phyloP scores from a whole-genome alignment of 2,888 invertebrate genomes.

The Celastrina argiolus region DNA sequence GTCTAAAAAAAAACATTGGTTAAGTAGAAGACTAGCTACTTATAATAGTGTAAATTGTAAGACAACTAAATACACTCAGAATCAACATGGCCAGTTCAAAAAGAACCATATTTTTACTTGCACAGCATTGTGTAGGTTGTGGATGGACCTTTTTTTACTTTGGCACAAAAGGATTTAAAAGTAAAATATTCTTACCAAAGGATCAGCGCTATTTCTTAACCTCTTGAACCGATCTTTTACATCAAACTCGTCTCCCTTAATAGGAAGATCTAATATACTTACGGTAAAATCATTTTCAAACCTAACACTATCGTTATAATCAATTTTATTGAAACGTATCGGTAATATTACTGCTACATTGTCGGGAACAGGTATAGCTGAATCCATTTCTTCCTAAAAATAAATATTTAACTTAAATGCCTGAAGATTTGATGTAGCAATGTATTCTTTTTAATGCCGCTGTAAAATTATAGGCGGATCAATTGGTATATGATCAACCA shows the following conservation, averaged over 20 bases:
- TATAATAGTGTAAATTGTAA: too few relatives aligned
- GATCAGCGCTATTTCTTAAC: slow-evolving; percentile 58
- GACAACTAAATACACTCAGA: too few relatives aligned
- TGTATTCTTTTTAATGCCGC: background rate
- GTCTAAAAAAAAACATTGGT: slow-evolving; percentile 42
- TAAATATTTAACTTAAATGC: slow-evolving; percentile 21
- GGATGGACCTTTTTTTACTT: too few relatives aligned
- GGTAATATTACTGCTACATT: slow-evolving; percentile 52
- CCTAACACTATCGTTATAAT: slow-evolving; percentile 35
- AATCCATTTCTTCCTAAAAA: slow-evolving; percentile 41
- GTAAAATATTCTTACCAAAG: slow-evolving; percentile 50
- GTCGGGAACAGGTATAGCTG: slow-evolving; percentile 41
- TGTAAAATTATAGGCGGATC: background rate
- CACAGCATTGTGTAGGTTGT: too few relatives aligned
- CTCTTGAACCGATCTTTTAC: slow-evolving; percentile 48
- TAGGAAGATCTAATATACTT: slow-evolving; percentile 63
- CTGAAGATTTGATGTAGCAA: background rate
- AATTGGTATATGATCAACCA: too few relatives aligned
- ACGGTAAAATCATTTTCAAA: slow-evolving; percentile 71
- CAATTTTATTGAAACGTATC: slow-evolving; percentile 42
- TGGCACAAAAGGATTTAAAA: background rate
- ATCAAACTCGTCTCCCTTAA: slow-evolving; percentile 39
- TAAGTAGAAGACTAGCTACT: background rate
- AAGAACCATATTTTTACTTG: too few relatives aligned
- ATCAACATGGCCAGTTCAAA: too few relatives aligned